Evolutionary conservation across 2,888 invertebrate species (phyloP), one percentile per base, ranked within the genome.

Genomic region (Lomographa bimaculata): DNA sequence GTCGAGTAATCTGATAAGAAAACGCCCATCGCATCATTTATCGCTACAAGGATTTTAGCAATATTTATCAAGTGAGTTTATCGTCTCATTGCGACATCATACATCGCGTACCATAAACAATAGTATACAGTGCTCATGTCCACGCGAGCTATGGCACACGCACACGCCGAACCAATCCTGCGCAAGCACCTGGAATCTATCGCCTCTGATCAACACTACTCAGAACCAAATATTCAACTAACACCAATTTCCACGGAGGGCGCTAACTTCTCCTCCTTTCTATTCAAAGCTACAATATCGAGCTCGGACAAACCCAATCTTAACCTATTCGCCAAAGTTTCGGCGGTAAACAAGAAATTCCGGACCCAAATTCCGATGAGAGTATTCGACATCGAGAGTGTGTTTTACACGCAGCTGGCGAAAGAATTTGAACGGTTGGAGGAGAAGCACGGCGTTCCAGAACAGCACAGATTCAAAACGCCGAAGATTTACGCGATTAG

Each of bases 311-410:
- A 39, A 17, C 36, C 36, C 18, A 34, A 47, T 10, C 38, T 50
- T 1, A 12, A 42, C 1, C 21, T 50, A 1, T 50, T 50, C 18
- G 36, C 36, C 3, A 51, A 51, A 43, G 45, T 45, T 2, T 36
- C 50, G 0, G 47, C 47, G 0, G 8, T 39, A 2, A 33, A 45
- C 0, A 42, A 33, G 7, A 10, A 27, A 4, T 5, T 51, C 2
- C 29, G 50, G 0, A 8, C 29, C 0, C 24, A 27, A n/a, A 16
- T 35, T 0, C 35, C 37, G 1, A 5, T 29, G 3, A 29, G 20
- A 7, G n/a, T 43, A 0, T 51, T 29, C 7, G 43, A 38, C 19
- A 7, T 35, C 1, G 51, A 51, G 11, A 8, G 5, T 0, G 18
- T 24, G 3, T 37, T 48, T 7, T 51, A 51, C 20, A 37, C 37